Conservation (phyloP, 2,888 invertebrate genomes). For the Furcula furcula region DNA sequence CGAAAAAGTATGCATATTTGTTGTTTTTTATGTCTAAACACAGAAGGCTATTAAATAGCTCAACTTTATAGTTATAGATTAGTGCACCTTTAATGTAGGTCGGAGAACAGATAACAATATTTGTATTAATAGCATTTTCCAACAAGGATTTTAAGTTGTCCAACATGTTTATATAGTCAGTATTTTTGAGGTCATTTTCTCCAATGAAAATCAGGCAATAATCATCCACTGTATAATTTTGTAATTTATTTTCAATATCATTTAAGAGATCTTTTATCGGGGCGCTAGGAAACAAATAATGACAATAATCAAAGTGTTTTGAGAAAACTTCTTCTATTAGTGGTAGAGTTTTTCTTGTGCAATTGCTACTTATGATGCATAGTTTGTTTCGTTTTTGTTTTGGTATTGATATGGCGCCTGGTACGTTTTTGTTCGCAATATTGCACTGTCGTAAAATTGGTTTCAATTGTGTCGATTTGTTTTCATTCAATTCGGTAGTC, state of each 20-base stretch:
- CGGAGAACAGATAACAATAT: too few species aligned
- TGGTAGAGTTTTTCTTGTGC: conserved; percentile 1
- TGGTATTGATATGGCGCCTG: background rate
- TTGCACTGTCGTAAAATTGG: background rate
- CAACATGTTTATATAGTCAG: too few species aligned
- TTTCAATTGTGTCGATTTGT: too few species aligned
- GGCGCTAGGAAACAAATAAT: background rate
- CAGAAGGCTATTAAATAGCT: too few species aligned
- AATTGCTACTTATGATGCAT: conserved; percentile 3
- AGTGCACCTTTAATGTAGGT: too few species aligned
- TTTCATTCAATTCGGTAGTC: background rate
- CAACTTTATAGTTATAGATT: too few species aligned
- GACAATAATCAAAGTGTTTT: conserved; percentile 1
- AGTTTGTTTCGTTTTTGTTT: background rate
- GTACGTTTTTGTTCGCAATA: background rate
- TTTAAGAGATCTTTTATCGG: background rate
- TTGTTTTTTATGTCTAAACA: too few species aligned
- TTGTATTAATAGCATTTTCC: too few species aligned
- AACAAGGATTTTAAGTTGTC: too few species aligned
- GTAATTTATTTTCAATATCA: conserved; percentile 2
- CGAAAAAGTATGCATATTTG: too few species aligned
- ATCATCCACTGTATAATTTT: conserved; percentile 3
- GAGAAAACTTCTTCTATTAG: conserved; percentile 6
- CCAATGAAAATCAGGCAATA: conserved; percentile 4
- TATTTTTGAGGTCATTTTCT: conserved; percentile 1